Evolutionary conservation across 2,888 invertebrate species (phyloP).

Genomic region (Melanophora roralis): DNA sequence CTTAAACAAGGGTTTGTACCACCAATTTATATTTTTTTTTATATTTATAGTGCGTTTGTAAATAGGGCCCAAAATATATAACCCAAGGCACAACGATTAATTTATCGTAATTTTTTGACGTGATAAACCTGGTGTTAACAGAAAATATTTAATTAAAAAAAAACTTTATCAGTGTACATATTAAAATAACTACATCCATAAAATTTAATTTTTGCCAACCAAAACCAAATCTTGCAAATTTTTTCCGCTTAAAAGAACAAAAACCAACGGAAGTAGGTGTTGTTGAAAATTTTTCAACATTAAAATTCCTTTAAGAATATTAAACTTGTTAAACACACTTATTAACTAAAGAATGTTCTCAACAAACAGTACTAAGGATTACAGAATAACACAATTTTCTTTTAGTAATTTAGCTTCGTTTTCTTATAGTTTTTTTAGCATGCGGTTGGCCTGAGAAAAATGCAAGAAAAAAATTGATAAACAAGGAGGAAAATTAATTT

Average conservation of each 20-base stretch:
- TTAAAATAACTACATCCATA: not conserved
- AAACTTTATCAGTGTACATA: too few species aligned
- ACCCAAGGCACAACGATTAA: too few species aligned
- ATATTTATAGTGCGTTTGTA: too few species aligned
- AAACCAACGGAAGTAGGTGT: not conserved
- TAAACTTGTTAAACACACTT: not conserved
- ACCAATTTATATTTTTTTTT: too few species aligned
- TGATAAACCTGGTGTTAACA: too few species aligned
- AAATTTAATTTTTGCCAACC: not conserved
- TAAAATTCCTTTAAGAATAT: not conserved
- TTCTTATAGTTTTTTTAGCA: not conserved
- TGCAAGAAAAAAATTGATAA: not conserved
- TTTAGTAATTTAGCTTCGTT: not conserved
- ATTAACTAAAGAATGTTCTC: not conserved
- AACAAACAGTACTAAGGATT: conserved; percentile 11
- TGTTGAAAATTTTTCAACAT: not conserved
- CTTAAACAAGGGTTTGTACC: too few species aligned
- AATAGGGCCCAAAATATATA: too few species aligned
- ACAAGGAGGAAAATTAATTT: not conserved
- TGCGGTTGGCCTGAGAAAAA: not conserved
- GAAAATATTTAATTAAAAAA: too few species aligned
- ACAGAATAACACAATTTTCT: not conserved
- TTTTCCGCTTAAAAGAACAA: not conserved
- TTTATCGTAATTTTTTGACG: too few species aligned
- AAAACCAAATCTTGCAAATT: not conserved